Conservation (phyloP, 2,113 vertebrate species). For the Barbus barbus region DNA sequence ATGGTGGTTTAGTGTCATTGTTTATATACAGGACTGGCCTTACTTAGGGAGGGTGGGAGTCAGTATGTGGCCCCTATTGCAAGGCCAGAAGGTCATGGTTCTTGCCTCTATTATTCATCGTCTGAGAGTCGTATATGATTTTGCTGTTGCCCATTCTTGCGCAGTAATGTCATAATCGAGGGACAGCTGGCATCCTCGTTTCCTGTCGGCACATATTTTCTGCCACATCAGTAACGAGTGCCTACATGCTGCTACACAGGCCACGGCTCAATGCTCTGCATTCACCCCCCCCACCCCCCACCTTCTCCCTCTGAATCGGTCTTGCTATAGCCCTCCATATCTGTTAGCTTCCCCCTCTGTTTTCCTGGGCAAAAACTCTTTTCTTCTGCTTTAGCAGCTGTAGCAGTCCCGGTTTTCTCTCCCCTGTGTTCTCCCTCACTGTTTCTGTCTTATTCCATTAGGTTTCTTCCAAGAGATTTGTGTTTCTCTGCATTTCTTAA, state of each 20-base stretch:
- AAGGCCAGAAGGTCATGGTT: conserved; percentile 20
- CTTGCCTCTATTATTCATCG: conserved; percentile 35
- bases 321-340: background rate
- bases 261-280: conserved; percentile 62
- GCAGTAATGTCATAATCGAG: conserved; percentile 69
- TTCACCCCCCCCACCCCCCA: conserved; percentile 20
- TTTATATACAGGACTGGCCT: background rate
- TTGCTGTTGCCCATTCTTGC: conserved; percentile 59
- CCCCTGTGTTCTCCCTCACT: background rate
- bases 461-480: conserved; percentile 6
- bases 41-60: background rate
- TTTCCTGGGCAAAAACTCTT: background rate
- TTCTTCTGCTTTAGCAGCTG: conserved; percentile 3
- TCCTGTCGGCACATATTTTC: conserved; percentile 72
- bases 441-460: background rate
- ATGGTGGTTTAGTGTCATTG: background rate
- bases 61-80: background rate
- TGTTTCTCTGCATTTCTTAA: background rate
- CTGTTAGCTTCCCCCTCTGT: conserved; percentile 2
- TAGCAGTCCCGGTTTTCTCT: background rate
- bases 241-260: conserved; percentile 63
- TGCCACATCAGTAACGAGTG: conserved; percentile 73
- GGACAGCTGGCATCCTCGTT: conserved; percentile 73
- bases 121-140: conserved; percentile 53
- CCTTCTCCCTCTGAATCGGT: background rate